Evolutionary conservation across 2,888 invertebrate genomes (phyloP).

Genomic region (Sinotaia quadrata): DNA sequence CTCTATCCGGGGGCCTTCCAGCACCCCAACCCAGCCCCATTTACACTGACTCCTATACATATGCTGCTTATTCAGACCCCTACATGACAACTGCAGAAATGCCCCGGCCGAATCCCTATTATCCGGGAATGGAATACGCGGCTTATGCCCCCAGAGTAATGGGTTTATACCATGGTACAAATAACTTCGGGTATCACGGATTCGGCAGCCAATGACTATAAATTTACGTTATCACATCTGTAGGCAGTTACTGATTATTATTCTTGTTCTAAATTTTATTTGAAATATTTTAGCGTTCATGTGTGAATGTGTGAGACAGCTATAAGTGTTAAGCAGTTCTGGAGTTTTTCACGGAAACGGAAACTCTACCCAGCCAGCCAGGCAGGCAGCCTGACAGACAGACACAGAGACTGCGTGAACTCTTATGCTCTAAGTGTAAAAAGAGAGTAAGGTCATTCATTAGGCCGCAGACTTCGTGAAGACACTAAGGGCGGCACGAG

Average conservation of each 20-base stretch:
- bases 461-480: no score
- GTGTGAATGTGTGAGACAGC: neutral
- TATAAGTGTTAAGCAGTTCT: no score
- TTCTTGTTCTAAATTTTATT: neutral
- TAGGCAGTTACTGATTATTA: neutral
- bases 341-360: no score
- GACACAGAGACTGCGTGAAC: no score
- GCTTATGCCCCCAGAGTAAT: slow-evolving; percentile 64
- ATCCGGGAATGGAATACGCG: slow-evolving; percentile 62
- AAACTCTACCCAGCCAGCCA: no score
- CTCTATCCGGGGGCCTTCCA: slow-evolving; percentile 44
- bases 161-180: slow-evolving; percentile 56
- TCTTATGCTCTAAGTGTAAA: no score
- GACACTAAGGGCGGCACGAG: no score
- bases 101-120: slow-evolving; percentile 62
- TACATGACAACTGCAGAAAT: slow-evolving; percentile 60
- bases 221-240: neutral
- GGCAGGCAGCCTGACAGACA: no score
- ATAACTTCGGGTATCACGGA: slow-evolving; percentile 53
- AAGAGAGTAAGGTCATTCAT: no score
- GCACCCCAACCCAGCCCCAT: slow-evolving; percentile 43
- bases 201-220: slow-evolving; percentile 41
- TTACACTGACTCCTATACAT: slow-evolving; percentile 55
- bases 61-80: slow-evolving; percentile 59
- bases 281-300: neutral